Percentiles rank a stretch among this genome's conserved stretches.
phyloP scores from a whole-genome alignment of 64 coral and sea anemone species.

The Astreopora myriophthalma region DNA sequence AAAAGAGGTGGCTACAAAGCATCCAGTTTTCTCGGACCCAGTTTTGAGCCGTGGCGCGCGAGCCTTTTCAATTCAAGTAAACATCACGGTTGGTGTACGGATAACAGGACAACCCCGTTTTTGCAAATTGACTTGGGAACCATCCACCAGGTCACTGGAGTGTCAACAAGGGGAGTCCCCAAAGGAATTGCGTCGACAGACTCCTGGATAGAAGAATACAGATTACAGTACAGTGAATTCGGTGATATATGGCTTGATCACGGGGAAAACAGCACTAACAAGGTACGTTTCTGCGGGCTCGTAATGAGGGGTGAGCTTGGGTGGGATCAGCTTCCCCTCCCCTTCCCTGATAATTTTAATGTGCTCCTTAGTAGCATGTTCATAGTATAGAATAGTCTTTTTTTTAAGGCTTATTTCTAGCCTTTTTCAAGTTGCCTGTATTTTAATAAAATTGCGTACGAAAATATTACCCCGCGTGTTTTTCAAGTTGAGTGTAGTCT shows the following conservation, averaged over 20 bases:
- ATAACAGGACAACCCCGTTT: neutral
- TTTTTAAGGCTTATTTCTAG: too few species aligned
- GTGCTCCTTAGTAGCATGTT: too few species aligned
- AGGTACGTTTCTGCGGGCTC: neutral
- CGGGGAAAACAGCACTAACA: conserved; percentile 6
- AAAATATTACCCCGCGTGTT: too few species aligned
- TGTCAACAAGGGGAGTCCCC: conserved; percentile 27
- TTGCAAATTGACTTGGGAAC: conserved; percentile 12
- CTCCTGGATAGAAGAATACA: conserved; percentile 41
- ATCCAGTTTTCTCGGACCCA: conserved; percentile 21
- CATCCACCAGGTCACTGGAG: neutral
- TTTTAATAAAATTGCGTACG: too few species aligned
- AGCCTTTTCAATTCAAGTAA: conserved; percentile 8
- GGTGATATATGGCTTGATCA: conserved; percentile 42
- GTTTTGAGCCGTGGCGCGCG: conserved; percentile 38
- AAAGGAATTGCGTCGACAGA: neutral
- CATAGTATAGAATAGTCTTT: too few species aligned
- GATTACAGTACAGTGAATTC: conserved; percentile 40
- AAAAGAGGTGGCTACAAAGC: conserved; percentile 3
- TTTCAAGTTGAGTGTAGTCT: too few species aligned
- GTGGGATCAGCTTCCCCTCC: too few species aligned
- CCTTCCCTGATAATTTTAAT: too few species aligned
- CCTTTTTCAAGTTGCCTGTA: too few species aligned
- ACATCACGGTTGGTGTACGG: conserved; percentile 30
- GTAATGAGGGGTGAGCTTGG: too few species aligned